Base-by-base conservation (phyloP, 2,113 vertebrate genomes). In the Epinephelus moara region DNA sequence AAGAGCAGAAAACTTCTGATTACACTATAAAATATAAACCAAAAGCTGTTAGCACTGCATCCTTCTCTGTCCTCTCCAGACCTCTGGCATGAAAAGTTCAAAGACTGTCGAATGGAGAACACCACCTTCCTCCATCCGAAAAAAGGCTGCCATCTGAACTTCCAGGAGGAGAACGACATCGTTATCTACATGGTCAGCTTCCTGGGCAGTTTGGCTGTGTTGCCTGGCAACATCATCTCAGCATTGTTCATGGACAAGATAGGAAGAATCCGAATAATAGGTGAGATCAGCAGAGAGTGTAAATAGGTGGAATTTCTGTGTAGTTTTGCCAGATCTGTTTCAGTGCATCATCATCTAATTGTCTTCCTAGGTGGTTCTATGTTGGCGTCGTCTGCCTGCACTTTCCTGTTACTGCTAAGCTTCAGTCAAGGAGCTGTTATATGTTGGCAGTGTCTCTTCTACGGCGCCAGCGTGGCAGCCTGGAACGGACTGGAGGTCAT, bases 161-260 rank as follows among this genome's bases (percentile, higher is more conserved):
- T 98, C 0, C 96, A 98, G 87, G 96, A 97, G 81, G 98, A 99
- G 72, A 98, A 99, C 0, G 98, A 99, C 92, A 97, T 99, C 6
- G 91, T 99, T 52, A 97, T 99, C 90, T 99, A 99, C 93, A 91
- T 99, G n/a, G 98, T 99, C 94, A 98, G 97, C 95, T 99, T 99
- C 88, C 95, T 99, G 63, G 97, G 98, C 30, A 99, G 97, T 62
- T 93, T 99, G 74, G 97, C 98, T 0, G 97, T 98, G 78, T 88
- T 99, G 84, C 98, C 98, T 0, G 98, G 98, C 66, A 99, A 99
- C 92, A 99, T 99, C 90, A 89, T 99, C 84, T 98, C 98, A 13
- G 98, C 98, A 0, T 76, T 99, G 77, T 96, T 99, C 82, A 99
- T 99, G 98, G 98, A 99, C 83, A 97, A 98, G 86, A 94, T 99